Evolutionary conservation across 2,888 invertebrate species (phyloP).

Genomic region (Synergus laeviventris): DNA sequence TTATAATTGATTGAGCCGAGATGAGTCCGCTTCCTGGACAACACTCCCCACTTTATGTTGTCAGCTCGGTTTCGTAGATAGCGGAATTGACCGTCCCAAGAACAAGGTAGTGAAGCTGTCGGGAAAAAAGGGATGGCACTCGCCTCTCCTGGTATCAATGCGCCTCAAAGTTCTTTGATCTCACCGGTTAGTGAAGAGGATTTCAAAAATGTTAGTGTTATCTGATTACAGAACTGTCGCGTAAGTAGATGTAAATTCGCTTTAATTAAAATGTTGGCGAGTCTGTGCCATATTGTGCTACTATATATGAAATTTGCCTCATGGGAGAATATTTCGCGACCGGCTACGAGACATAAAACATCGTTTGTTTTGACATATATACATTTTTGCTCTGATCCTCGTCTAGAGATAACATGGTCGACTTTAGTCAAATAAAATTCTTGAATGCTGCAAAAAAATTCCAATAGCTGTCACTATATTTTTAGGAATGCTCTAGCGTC

Average conservation of each 20-base stretch:
- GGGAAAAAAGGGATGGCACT: conserved; percentile 65
- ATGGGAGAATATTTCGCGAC: conserved; percentile 19
- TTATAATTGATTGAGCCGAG: conserved; percentile 63
- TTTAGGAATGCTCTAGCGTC: not conserved
- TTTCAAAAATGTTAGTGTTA: conserved; percentile 58
- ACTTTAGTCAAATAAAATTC: conserved; percentile 4
- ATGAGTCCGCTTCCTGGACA: conserved; percentile 66
- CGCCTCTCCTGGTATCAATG: conserved; percentile 61
- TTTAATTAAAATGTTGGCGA: conserved; percentile 53
- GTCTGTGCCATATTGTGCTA: not conserved
- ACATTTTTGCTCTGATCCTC: conserved; percentile 29
- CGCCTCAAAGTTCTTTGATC: conserved; percentile 63
- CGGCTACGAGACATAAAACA: conserved; percentile 16
- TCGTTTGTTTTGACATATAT: conserved; percentile 29
- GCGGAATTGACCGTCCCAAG: conserved; percentile 58
- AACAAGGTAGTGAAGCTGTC: conserved; percentile 66
- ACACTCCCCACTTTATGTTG: conserved; percentile 66
- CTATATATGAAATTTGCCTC: conserved; percentile 20
- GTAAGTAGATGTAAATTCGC: conserved; percentile 57
- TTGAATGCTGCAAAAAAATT: not conserved
- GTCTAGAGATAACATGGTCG: conserved; percentile 9
- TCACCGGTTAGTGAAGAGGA: conserved; percentile 60
- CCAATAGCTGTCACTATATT: not conserved
- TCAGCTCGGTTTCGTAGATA: conserved; percentile 64
- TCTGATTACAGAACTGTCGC: conserved; percentile 59